Conservation (phyloP, 2,797 vertebrate species). For the Psittacula derbiana region DNA sequence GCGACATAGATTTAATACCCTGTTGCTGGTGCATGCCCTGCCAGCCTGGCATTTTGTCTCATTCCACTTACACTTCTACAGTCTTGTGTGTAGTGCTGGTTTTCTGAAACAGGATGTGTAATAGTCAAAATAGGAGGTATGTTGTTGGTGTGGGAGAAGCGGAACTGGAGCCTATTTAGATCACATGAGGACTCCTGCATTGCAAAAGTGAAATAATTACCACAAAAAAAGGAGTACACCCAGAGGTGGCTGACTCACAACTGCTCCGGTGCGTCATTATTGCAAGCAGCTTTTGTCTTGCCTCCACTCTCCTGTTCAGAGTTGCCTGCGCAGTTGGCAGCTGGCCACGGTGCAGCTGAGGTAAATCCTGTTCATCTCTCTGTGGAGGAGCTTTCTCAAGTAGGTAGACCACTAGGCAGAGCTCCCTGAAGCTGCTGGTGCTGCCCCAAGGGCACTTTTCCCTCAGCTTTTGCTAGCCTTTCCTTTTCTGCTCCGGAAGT, state of each 20-base stretch:
- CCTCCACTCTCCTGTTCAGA: neutral
- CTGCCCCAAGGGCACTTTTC: neutral
- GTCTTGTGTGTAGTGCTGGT: neutral
- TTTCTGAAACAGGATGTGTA: neutral
- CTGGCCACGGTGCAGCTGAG: neutral
- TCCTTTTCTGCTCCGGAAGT: neutral
- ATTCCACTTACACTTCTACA: neutral
- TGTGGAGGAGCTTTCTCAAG: neutral
- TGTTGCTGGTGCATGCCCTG: neutral
- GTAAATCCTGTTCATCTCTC: neutral
- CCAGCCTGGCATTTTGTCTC: neutral
- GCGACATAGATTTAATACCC: neutral
- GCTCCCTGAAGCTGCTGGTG: neutral
- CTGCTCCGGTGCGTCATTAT: neutral
- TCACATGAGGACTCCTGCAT: neutral
- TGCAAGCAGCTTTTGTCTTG: neutral
- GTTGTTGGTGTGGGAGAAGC: neutral
- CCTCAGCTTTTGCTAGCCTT: neutral
- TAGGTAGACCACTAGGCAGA: neutral
- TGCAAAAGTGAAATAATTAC: neutral
- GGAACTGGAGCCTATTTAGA: neutral
- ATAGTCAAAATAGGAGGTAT: neutral
- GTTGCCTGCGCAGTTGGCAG: neutral
- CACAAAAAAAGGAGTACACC: neutral
- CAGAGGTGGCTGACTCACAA: neutral